Conservation (phyloP, 2,797 vertebrate species). For the Antennarius maculatus region DNA sequence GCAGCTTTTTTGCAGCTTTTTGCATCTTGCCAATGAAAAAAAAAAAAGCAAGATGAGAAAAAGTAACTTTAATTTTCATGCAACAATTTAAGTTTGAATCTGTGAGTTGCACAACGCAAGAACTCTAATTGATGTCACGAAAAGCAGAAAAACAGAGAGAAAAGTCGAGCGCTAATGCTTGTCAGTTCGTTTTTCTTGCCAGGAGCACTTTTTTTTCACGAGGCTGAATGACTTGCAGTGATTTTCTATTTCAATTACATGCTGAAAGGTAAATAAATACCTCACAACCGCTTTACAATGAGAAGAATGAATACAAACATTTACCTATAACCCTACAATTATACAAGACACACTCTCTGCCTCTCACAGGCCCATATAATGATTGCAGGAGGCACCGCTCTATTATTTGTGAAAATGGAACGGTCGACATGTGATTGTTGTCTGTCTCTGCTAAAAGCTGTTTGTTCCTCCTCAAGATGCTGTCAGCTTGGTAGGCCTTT, state of each 20-base stretch:
- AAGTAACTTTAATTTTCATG: conserved; percentile 16
- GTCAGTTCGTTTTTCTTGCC: conserved; percentile 47
- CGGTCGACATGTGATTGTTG: conserved; percentile 66
- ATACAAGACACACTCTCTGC: conserved; percentile 49
- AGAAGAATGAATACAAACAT: conserved; percentile 72
- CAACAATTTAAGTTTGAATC: conserved; percentile 18
- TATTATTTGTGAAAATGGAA: conserved; percentile 74
- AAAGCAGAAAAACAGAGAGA: conserved; percentile 20
- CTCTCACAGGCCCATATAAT: conserved; percentile 48
- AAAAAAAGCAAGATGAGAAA: not conserved
- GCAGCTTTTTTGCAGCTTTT: not conserved
- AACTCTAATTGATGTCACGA: conserved; percentile 11
- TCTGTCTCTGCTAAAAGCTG: conserved; percentile 53
- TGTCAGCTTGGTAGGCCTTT: conserved; percentile 31
- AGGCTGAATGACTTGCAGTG: conserved; percentile 58
- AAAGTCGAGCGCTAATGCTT: conserved; percentile 29
- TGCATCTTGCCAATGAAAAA: conserved; percentile 2
- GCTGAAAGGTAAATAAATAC: conserved; percentile 73
- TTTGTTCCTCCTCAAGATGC: conserved; percentile 39
- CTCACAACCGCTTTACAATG: conserved; percentile 65
- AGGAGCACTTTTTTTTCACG: conserved; percentile 36
- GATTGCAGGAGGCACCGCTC: conserved; percentile 57
- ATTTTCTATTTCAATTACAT: conserved; percentile 80
- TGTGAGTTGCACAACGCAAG: not conserved
- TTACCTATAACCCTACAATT: conserved; percentile 64